Percentiles rank a stretch among this genome's conserved stretches.
Evolutionary conservation across 2,888 invertebrate genomes (phyloP).

Genomic region (Drosophila phalerata): DNA sequence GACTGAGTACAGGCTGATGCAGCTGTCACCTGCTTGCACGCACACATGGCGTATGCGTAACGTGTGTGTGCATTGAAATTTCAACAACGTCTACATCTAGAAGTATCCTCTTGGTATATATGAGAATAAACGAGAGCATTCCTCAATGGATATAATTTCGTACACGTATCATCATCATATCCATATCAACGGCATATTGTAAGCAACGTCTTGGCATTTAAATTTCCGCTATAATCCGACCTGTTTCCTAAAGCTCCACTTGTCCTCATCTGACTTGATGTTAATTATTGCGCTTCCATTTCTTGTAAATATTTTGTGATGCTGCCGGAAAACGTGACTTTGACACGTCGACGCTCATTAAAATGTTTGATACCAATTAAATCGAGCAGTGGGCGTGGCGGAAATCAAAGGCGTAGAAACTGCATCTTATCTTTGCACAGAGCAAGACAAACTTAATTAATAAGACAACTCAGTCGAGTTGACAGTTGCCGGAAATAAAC

Average conservation of each 20-base stretch:
- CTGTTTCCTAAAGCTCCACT: constrained; percentile 11
- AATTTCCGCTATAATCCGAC: constrained; percentile 60
- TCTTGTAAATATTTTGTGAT: constrained; percentile 66
- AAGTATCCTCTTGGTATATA: neutral
- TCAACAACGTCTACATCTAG: constrained; percentile 28
- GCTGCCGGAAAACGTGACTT: constrained; percentile 58
- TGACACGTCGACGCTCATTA: constrained; percentile 70
- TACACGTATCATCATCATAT: constrained; percentile 42
- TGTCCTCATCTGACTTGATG: constrained; percentile 38
- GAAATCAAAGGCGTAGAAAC: constrained; percentile 15
- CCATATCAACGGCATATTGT: constrained; percentile 26
- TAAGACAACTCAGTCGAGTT: constrained; percentile 22
- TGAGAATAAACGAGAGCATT: constrained; percentile 32
- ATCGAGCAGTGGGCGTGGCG: constrained; percentile 31
- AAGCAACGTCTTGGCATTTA: constrained; percentile 68
- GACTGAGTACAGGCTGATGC: constrained; percentile 22
- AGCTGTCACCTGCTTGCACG: constrained; percentile 43
- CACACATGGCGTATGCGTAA: constrained; percentile 48
- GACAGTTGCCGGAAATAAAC: constrained; percentile 24
- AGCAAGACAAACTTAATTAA: constrained; percentile 57
- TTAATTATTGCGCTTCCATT: constrained; percentile 65
- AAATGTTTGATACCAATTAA: constrained; percentile 72
- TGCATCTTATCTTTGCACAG: constrained; percentile 47
- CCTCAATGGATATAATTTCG: constrained; percentile 37
- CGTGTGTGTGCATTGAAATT: constrained; percentile 50